Base-by-base conservation (phyloP, 2,888 invertebrate species). In the Phania funesta region DNA sequence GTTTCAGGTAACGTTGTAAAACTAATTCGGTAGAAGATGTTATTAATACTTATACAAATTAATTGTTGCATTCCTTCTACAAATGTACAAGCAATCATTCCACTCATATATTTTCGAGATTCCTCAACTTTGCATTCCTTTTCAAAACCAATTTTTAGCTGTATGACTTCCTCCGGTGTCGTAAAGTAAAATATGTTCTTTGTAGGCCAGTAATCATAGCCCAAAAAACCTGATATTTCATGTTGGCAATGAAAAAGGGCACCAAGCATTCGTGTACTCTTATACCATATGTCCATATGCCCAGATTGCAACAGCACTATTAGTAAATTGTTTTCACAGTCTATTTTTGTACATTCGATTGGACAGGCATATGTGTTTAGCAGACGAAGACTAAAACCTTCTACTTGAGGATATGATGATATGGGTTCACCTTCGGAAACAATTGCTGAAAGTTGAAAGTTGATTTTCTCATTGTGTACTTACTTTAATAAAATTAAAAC, bases 11-110 rank as follows among this genome's bases (percentile, higher is more conserved):
- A 8, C 1, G 38, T 20, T 9, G 65, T 38, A 73, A 88, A 87
- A n/a, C 79, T 79, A 5, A 87, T 77, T 38, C 86, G 84, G 83
- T 90, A 89, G 58, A 91, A 90, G 9, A 90, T 87, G 58, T 91
- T 91, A 73, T 91, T 91, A 41, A 87, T 87, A 71, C 88, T 90
- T 11, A 91, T 84, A 32, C 90, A 90, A 35, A 91, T 86, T 18
- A 91, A 80, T 67, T 87, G 87, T 5, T 87, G 80, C 20, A 86
- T 86, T 11, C 86, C 84, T 13, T 86, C 84, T 3, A 89, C 86
- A 87, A 88, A 91, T 1, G 90, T 90, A 52, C 90, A 86, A 3
- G 87, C 89, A 18, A 88, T 84, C 80, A 91, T 89, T 1, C 89
- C 90, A 1, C 86, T 79, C 4, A 90, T 84, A 3, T 83, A 64